Evolutionary conservation across 2,113 vertebrate genomes (phyloP).

Genomic region (Otolemur garnettii): DNA sequence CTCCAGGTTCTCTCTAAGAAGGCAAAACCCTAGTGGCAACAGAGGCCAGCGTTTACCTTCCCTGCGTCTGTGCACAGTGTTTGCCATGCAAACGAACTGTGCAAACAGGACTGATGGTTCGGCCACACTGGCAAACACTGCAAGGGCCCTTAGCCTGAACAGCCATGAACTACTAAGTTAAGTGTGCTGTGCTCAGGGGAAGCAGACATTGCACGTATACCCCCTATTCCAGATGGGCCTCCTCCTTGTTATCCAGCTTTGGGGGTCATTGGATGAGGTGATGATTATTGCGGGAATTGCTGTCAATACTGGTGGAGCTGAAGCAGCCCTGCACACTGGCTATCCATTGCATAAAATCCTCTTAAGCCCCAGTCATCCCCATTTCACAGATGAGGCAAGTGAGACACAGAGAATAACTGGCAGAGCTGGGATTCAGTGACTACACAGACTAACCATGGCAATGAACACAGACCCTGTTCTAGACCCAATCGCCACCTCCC

Average conservation of each 20-base stretch:
- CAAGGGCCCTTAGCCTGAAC: background rate
- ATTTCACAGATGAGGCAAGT: background rate
- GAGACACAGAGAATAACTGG: background rate
- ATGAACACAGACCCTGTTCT: background rate
- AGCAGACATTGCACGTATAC: background rate
- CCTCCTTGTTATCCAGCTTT: background rate
- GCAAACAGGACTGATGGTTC: constrained; percentile 24
- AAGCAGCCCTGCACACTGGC: background rate
- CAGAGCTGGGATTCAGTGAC: background rate
- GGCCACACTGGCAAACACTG: background rate
- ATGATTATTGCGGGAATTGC: background rate
- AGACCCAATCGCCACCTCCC: background rate
- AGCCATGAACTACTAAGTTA: constrained; percentile 53
- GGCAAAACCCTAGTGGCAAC: background rate
- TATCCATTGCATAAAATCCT: background rate
- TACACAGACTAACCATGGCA: background rate
- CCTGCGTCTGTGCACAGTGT: background rate
- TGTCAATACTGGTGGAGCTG: background rate
- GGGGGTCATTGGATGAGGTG: background rate
- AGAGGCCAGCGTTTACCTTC: background rate
- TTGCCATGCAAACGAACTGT: constrained; percentile 67
- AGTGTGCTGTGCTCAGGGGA: background rate
- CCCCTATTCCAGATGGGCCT: background rate
- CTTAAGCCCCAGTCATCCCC: background rate
- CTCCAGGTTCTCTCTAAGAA: background rate